phyloP scores from a whole-genome alignment of 2,113 vertebrate species.

The Anoura caudifer region DNA sequence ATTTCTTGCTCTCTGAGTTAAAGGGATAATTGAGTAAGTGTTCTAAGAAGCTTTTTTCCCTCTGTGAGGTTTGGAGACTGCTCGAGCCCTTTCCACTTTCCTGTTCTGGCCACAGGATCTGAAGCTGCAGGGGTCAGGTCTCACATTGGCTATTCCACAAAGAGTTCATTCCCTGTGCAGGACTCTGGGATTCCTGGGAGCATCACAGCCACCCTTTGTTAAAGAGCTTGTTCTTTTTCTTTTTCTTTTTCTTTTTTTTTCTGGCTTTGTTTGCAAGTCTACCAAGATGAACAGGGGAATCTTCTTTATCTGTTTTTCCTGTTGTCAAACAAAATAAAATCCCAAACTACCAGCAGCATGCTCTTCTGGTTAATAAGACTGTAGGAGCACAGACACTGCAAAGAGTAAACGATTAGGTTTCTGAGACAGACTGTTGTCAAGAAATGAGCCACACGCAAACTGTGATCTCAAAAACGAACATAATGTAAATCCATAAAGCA shows the following conservation, averaged over 20 bases:
- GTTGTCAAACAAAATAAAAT: conserved; percentile 56
- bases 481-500: neutral
- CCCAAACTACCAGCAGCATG: neutral
- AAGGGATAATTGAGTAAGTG: neutral
- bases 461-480: conserved; percentile 37
- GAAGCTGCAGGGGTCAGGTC: neutral
- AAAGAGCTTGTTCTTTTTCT: neutral
- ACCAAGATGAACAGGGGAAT: neutral
- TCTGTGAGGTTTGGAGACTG: neutral
- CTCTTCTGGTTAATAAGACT: conserved; percentile 46
- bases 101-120: neutral
- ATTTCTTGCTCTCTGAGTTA: neutral
- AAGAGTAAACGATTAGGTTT: conserved; percentile 42
- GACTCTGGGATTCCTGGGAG: neutral
- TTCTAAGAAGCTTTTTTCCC: neutral
- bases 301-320: conserved; percentile 39
- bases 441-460: conserved; percentile 43
- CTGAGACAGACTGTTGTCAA: conserved; percentile 13
- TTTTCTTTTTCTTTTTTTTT: neutral
- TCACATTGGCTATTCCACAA: neutral
- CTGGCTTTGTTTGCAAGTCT: neutral
- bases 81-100: neutral
- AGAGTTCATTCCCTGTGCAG: neutral
- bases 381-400: conserved; percentile 7
- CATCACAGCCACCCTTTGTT: neutral